phyloP scores from a whole-genome alignment of 1,140 invertebrate species.

The Holotrichia oblita region DNA sequence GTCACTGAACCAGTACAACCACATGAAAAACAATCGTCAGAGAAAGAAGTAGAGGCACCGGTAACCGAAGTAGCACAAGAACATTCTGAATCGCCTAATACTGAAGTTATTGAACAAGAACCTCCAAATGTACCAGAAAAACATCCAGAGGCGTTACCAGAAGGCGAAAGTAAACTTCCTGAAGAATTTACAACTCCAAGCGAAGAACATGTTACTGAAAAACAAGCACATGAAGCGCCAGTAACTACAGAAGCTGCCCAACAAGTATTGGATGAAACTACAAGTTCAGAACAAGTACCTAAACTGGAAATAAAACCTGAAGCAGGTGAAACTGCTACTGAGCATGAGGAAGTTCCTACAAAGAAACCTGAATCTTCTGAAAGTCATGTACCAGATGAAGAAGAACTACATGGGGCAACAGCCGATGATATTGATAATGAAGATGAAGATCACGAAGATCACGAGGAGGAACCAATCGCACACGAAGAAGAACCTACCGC shows the following conservation, averaged over 20 bases:
- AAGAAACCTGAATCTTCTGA: constrained; percentile 45
- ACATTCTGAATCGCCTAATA: not conserved
- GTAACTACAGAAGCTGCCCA: constrained; percentile 40
- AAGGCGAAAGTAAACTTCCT: not conserved
- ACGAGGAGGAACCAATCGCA: constrained; percentile 2
- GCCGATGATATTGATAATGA: constrained; percentile 26
- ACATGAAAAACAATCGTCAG: constrained; percentile 43
- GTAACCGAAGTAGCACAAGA: constrained; percentile 34
- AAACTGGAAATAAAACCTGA: not conserved
- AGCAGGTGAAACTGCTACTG: not conserved
- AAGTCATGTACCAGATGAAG: constrained; percentile 9
- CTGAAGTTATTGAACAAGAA: not conserved
- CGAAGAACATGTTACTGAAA: constrained; percentile 46
- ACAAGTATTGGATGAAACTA: constrained; percentile 39
- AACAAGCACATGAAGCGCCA: constrained; percentile 9
- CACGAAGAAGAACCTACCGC: constrained; percentile 1
- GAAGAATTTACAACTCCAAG: constrained; percentile 19
- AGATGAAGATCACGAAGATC: constrained; percentile 36
- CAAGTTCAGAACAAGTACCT: constrained; percentile 27
- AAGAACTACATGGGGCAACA: not conserved
- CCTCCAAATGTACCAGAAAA: constrained; percentile 18
- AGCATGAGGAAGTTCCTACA: not conserved
- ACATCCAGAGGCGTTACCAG: not conserved
- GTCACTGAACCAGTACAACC: constrained; percentile 46
- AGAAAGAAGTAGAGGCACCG: constrained; percentile 39